Conservation (phyloP, 2,797 vertebrate genomes). For the Tragopan temminckii region DNA sequence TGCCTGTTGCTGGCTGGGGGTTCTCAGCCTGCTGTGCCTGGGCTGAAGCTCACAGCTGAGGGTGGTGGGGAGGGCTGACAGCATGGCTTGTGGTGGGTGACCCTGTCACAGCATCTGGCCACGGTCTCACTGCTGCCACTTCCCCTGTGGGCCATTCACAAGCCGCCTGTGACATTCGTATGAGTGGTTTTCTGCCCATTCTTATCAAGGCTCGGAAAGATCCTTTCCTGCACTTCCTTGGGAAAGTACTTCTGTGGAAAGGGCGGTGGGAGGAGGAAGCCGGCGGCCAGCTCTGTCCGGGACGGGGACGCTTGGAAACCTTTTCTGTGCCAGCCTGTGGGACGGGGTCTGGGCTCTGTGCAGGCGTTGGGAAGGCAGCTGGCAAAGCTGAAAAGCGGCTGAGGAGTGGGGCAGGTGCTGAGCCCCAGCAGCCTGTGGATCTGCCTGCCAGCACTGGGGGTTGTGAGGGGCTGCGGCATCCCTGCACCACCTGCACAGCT, state of each 20-base stretch:
- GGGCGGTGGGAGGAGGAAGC: slow-evolving; percentile 17
- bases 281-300: not conserved
- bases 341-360: not conserved
- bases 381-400: not conserved
- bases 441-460: not conserved
- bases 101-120: accelerated
- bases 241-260: slow-evolving; percentile 54
- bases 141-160: not conserved
- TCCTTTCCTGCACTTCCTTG: slow-evolving; percentile 52
- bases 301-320: slow-evolving; percentile 5
- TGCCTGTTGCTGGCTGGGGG: not conserved
- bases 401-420: accelerated
- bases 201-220: not conserved
- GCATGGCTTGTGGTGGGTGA: accelerated
- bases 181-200: not conserved
- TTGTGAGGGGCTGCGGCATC: not conserved
- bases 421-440: accelerated
- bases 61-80: not conserved
- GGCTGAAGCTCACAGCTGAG: not conserved
- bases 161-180: accelerated
- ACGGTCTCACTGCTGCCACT: not conserved
- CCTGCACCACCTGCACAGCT: not conserved
- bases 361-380: not conserved
- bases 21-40: not conserved
- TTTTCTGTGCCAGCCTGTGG: not conserved